phyloP scores from a whole-genome alignment of 2,888 invertebrate genomes.

The Crossocerus cetratus region DNA sequence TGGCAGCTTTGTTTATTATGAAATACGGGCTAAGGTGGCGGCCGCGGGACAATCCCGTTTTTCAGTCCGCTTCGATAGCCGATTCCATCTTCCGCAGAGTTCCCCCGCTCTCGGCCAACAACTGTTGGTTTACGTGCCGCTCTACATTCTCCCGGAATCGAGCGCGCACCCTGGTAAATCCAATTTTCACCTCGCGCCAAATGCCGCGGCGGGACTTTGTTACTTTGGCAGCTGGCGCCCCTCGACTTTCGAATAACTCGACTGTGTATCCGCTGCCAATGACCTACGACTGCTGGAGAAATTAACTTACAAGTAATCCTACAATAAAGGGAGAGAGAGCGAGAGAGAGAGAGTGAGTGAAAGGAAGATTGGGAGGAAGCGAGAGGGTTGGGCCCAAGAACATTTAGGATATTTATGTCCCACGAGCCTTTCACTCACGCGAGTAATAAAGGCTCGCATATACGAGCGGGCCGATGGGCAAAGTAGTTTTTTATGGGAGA shows the following conservation, averaged over 20 bases:
- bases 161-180: neutral
- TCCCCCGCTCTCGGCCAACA: neutral
- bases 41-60: slow-evolving; percentile 3
- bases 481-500: neutral
- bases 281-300: too few relatives aligned
- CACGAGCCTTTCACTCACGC: too few relatives aligned
- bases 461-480: neutral
- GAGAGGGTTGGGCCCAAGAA: too few relatives aligned
- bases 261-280: too few relatives aligned
- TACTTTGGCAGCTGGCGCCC: neutral
- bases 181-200: slow-evolving; percentile 1
- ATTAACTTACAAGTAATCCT: too few relatives aligned
- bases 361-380: too few relatives aligned
- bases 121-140: slow-evolving; percentile 1
- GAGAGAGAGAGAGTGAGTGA: too few relatives aligned
- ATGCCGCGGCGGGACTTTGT: neutral
- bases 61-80: slow-evolving; percentile 3
- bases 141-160: neutral
- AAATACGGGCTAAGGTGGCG: neutral
- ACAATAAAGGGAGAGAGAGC: too few relatives aligned
- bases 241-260: neutral
- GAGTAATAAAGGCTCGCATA: too few relatives aligned
- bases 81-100: neutral
- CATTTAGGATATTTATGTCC: too few relatives aligned
- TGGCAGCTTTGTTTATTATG: neutral